These are phyloP conservation scores for Psylliodes chrysocephalus DNA, from an alignment of 2,888 invertebrate species.

Conservation along the genomic window DNA sequence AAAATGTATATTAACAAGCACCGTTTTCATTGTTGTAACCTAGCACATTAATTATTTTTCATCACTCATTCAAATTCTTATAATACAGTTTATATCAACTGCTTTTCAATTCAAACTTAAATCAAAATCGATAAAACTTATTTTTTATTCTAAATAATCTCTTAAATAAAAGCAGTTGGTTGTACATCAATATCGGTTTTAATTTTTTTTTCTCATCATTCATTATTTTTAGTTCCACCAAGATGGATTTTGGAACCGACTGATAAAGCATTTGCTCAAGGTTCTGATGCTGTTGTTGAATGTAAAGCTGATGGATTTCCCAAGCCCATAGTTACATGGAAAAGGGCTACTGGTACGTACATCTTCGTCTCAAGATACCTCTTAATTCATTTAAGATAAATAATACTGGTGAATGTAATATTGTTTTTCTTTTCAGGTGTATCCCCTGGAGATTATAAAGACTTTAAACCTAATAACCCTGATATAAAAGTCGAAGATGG, in stretches of 20 bases:
- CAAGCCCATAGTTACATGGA: conserved; percentile 94
- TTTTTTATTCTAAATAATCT: too few relatives aligned
- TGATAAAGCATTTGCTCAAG: conserved; percentile 94
- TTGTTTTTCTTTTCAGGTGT: conserved; percentile 77
- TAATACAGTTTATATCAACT: not conserved
- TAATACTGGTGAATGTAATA: too few relatives aligned
- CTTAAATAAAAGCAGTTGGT: conserved; percentile 15
- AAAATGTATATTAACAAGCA: not conserved
- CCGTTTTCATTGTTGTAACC: not conserved
- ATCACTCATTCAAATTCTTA: conserved; percentile 5
- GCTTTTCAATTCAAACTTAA: not conserved
- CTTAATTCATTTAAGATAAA: too few relatives aligned
- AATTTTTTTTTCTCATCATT: too few relatives aligned
- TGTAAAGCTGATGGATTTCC: conserved; percentile 97
- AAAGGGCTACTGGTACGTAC: conserved; percentile 87
- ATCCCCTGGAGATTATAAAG: conserved; percentile 92
- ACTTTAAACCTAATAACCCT: conserved; percentile 89
- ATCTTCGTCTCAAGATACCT: too few relatives aligned
- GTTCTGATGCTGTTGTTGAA: conserved; percentile 92
- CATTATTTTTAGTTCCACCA: conserved; percentile 89
- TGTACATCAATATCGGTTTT: not conserved
- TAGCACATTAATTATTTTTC: not conserved
- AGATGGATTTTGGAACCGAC: conserved; percentile 96
- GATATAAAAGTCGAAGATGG: conserved; percentile 95
- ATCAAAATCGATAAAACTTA: not conserved